Evolutionary conservation across 2,888 invertebrate species (phyloP), one percentile per base, ranked within the genome.

Genomic region (Aleiodes leptofemur): DNA sequence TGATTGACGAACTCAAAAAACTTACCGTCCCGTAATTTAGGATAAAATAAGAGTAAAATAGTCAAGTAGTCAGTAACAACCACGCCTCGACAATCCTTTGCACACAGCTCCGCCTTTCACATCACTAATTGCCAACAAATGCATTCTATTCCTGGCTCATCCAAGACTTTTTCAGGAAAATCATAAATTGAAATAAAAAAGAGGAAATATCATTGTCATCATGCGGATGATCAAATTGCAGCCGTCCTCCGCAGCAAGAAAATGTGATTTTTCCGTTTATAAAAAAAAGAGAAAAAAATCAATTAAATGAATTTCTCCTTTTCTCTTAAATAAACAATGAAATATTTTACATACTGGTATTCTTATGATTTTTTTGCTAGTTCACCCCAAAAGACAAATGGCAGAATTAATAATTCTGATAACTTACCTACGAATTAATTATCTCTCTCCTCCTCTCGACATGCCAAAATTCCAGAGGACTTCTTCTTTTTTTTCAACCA

Each of bases 81-180:
- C 85, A 86, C 86, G 86, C 86, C 86, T 86, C 34, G 82, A 78
- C 85, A 85, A 86, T 86, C 86, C 85, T 86, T 87, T 87, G 82
- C 83, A 81, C 82, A 64, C 80, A 77, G 76, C 84, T 82, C 85
- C 86, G 86, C 86, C 86, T 86, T 84, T 83, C 72, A 75, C 51
- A 23, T 70, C 68, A 81, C 86, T 86, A 87, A 86, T 87, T 86
- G 81, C 82, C 72, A 55, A 77, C 79, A 76, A 53, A 64, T 80
- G 80, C 77, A 77, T 66, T 59, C 70, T 76, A 69, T 72, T 69
- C 31, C 14, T 73, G 38, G 50, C 50, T 23, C 53, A 43, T 57
- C 57, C 34, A 29, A 75, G 14, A 13, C 29, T 48, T 59, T 43
- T 61, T 23, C 31, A 13, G 51, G 9, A 23, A 56, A 48, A 50